Evolutionary conservation across 2,888 invertebrate species (phyloP), one percentile per base, ranked within the genome.

Genomic region (Andrena camellia): DNA sequence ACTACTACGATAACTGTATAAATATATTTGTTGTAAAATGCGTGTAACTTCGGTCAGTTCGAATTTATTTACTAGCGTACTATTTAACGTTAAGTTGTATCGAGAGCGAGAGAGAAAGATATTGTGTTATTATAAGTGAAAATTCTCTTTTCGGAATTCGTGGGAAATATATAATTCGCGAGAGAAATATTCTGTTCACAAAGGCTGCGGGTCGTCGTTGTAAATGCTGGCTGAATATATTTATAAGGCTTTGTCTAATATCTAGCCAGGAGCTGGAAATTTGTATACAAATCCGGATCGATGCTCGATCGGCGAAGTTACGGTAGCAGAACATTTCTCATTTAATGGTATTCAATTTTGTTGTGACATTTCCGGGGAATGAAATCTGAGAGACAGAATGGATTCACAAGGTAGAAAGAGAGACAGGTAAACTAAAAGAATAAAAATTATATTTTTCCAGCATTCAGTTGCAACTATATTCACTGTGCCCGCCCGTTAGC

Each of bases 381-480:
- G 54, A 62, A 52, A 59, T 78, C 35, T 71, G 72, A 35, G 33
- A 13, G 50, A 66, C n/a, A 26, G 42, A 78, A 59, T 68, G 70
- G 66, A 74, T 42, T 84, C 62, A 68, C 42, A 81, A 76, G 57
- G 60, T 59, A 72, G 67, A 83, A 77, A 68, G 54, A 54, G 64
- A 42, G 57, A 76, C 60, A 88, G 75, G 86, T 66, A 88, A 88
- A 85, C 83, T 71, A 17, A 71, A 63, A 42, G 85, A 91, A 91
- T 90, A 89, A 91, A 88, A 90, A 83, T 90, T 91, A 90, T 92
- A 90, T 92, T 92, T 92, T 92, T 91, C 88, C 90, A 92, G 89
- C 89, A 91, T 90, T 88, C 77, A 82, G 79, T 82, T 77, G 81
- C 67, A 78, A 81, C 76, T 76, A 81, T 42, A 42, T 86, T 87